Evolutionary conservation across 2,797 vertebrate genomes (phyloP), one percentile per base, ranked within the genome.

Genomic region (Enteromius unitaeniatus): DNA sequence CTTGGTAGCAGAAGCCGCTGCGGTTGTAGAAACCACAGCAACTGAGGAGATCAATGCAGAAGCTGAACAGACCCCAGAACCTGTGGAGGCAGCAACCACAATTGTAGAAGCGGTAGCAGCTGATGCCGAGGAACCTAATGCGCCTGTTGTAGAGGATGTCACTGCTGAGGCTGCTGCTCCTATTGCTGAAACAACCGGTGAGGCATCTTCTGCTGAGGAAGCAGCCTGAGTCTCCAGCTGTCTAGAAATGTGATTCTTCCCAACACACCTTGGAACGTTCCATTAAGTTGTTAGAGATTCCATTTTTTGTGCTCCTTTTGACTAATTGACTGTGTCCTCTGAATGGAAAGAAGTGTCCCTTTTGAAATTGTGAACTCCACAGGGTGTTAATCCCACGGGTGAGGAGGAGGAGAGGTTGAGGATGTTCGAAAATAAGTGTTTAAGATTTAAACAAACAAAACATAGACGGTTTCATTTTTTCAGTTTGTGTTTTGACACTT

Each of bases 131-230:
- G 92, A 89, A 45, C 84, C 14, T 3, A 19, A 45, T 34, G 74
- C 7, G 4, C 42, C 81, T 1, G 91, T 90, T 15, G 78, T 82
- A 0, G 82, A 47, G 1, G 79, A 45, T 0, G 91, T 90, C 73
- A 80, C 49, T 0, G 62, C 15, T 3, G 6, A 85, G 7, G 58
- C 15, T 10, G 28, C 64, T n/a, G 82, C 5, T 15, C 64, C 62
- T 8, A 34, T 70, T 6, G 77, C 70, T 11, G 86, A 78, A 67
- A 65, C 62, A 21, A 70, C 47, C 9, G 82, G 70, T 79, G 91
- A 91, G 69, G 85, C 64, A 15, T 83, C 90, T 1, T 83, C 88
- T 51, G 86, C 83, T 47, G 93, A 92, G 83, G 69, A 86, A 62
- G 58, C 49, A 53, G 60, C 13, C 51, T 34, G 90, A 90, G 78